Percentiles rank a stretch among this genome's conserved stretches.
These are phyloP conservation scores for Amblyornis subalaris DNA, from an alignment of 2,113 vertebrate species.

Conservation along the genomic window DNA sequence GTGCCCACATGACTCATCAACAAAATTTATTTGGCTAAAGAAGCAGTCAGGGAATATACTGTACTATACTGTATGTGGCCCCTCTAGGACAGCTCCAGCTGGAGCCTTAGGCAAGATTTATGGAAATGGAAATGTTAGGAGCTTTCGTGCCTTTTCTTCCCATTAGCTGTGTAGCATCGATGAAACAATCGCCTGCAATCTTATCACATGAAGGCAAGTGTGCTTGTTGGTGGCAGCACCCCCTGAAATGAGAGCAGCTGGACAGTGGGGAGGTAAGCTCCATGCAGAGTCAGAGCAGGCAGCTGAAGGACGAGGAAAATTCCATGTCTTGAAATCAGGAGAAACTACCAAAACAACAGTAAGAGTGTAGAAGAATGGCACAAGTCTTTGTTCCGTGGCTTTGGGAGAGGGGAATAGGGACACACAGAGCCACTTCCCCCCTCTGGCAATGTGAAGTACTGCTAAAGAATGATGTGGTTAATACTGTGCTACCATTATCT, in stretches of 20 bases:
- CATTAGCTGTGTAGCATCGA: background rate
- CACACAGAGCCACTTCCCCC: background rate
- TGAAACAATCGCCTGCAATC: background rate
- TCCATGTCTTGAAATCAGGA: background rate
- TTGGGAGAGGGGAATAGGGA: background rate
- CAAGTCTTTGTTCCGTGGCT: background rate
- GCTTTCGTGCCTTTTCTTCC: background rate
- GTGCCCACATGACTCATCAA: constrained; percentile 47
- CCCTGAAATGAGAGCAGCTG: background rate
- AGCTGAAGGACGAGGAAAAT: background rate
- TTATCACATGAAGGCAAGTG: constrained; percentile 6
- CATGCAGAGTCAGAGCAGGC: background rate
- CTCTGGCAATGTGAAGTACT: background rate
- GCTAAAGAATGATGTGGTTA: background rate
- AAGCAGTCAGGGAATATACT: constrained; percentile 40
- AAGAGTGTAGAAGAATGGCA: background rate
- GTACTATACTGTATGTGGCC: constrained; percentile 36
- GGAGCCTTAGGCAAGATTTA: constrained; percentile 58
- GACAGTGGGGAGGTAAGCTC: background rate
- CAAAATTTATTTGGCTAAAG: constrained; percentile 58
- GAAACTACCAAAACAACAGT: background rate
- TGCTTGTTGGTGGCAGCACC: background rate
- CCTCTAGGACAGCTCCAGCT: constrained; percentile 50
- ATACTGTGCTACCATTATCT: background rate
- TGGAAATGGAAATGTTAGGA: constrained; percentile 47